Base-by-base conservation (phyloP, 2,797 vertebrate species). In the Pipistrellus kuhlii region DNA sequence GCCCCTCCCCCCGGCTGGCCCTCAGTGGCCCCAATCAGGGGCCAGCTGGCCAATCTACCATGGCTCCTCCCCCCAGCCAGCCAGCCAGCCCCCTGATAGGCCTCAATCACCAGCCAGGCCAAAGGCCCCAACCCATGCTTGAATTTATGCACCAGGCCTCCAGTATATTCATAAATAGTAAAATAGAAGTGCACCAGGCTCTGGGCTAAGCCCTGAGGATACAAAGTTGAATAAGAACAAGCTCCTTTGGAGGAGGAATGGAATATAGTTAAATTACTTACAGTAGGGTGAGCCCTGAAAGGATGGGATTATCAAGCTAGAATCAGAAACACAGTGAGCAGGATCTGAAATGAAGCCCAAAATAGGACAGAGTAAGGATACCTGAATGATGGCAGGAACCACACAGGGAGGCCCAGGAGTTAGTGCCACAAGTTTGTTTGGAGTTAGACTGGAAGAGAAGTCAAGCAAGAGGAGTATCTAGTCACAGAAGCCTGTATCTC, bases 191-290 rank as follows among this genome's bases (percentile, higher is more conserved):
- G 8, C 12, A 15, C 38, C n/a, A 64, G 13, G n/a, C 6, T 55
- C 48, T 53, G 84, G 55, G 30, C 78, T 76, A 81, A 93, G 6
- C 35, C 76, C 55, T 46, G 12, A 8, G 4, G 27, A 86, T 71
- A 69, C 10, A 55, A 93, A 85, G 25, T 62, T 75, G 38, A 85
- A 35, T 73, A 15, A 57, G 35, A 92, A 91, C 8, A 57, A 82
- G 51, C n/a, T 76, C 83, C 9, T 83, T 83, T 68, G 25, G 51
- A 38, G 3, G 10, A 66, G 18, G 44, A 8, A 25, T 64, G 51
- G 8, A 75, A 7, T 66, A 4, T 51, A 57, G 80, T 78, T 57
- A 41, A 76, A 25, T 92, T 32, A 48, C 72, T 35, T 75, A 81
- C 14, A 6, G 2, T 55, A 76, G 14, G 6, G 3, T 55, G 8